Conservation (phyloP, 2,113 vertebrate species). For the Microcebus lehilahytsara region DNA sequence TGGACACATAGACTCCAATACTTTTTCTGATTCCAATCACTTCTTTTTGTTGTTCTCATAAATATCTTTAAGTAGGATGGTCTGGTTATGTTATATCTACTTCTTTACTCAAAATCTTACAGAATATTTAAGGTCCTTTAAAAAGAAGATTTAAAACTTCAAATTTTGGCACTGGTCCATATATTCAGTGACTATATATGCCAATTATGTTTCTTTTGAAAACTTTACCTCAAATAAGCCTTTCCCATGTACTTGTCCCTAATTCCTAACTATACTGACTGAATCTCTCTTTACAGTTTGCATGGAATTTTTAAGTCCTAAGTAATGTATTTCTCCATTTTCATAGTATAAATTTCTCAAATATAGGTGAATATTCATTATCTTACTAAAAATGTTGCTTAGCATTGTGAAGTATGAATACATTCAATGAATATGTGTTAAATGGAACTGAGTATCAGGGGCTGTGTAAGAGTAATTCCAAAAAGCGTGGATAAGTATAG, state of each 20-base stretch:
- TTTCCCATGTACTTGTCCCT: neutral
- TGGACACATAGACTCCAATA: neutral
- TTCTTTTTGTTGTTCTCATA: neutral
- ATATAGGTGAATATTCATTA: neutral
- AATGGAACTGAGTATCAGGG: neutral
- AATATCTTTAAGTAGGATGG: neutral
- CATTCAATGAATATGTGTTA: neutral
- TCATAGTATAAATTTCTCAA: neutral
- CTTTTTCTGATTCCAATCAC: neutral
- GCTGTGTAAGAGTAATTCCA: neutral
- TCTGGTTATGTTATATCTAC: neutral
- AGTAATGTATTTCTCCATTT: neutral
- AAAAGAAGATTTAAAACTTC: neutral
- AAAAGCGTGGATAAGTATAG: neutral
- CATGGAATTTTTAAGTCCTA: neutral
- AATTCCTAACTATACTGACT: neutral
- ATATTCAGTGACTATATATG: neutral
- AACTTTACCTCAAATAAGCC: neutral
- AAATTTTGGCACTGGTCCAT: neutral
- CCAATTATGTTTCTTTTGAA: neutral
- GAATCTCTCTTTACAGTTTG: neutral
- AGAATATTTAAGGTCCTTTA: neutral
- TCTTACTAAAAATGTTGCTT: neutral
- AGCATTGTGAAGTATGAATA: neutral
- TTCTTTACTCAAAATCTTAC: neutral